Evolutionary conservation across 2,888 invertebrate species (phyloP).

Genomic region (Andrena trimmerana): DNA sequence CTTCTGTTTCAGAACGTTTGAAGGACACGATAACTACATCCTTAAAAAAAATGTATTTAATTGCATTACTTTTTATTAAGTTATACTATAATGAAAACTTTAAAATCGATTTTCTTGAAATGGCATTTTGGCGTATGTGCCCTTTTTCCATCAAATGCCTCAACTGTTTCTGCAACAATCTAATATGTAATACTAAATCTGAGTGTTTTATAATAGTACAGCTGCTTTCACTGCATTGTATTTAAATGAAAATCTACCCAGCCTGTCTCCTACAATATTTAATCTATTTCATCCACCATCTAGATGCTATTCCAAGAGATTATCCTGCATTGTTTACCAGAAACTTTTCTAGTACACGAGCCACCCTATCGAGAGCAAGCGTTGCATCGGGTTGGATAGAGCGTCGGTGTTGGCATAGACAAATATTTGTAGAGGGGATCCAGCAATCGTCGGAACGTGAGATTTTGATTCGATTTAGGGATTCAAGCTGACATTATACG

Average conservation of each 20-base stretch:
- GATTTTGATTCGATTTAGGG: slow-evolving; percentile 71
- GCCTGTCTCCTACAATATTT: background rate
- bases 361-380: background rate
- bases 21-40: too few species aligned
- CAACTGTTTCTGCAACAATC: too few species aligned
- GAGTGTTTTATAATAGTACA: too few species aligned
- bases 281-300: background rate
- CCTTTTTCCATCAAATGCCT: too few species aligned
- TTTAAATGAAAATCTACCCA: background rate
- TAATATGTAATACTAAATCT: too few species aligned
- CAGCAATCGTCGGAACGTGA: slow-evolving; percentile 59
- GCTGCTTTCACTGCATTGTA: background rate
- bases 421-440: slow-evolving; percentile 59
- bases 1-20: too few species aligned
- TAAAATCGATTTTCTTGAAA: too few species aligned
- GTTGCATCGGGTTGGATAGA: background rate
- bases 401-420: slow-evolving; percentile 13
- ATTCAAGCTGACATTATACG: slow-evolving; percentile 60
- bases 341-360: background rate
- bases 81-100: too few species aligned
- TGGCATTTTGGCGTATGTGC: too few species aligned
- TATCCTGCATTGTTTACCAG: background rate
- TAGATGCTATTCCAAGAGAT: background rate
- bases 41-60: too few species aligned
- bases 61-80: too few species aligned